A percentile compares a stretch with the other conserved stretches of the same genome.
Evolutionary conservation across 2,888 invertebrate species (phyloP).

Genomic region (Lobophora halterata): DNA sequence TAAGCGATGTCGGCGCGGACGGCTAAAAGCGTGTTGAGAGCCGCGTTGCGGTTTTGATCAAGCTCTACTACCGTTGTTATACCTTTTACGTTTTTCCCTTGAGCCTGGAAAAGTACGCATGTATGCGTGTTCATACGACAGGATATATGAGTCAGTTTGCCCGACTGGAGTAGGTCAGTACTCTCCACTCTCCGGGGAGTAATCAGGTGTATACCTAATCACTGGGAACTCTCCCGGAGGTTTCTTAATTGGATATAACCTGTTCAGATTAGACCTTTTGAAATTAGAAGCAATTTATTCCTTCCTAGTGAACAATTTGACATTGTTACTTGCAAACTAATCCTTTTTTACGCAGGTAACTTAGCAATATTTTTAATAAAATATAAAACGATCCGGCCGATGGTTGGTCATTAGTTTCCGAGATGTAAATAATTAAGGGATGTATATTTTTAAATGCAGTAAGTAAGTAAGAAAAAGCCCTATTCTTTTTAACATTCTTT

Average conservation of each 20-base stretch:
- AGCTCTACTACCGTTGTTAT: constrained; percentile 1
- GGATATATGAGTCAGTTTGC: background rate
- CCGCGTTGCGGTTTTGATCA: constrained; percentile 5
- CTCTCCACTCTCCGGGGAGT: constrained; percentile 8
- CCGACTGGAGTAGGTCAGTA: constrained; percentile 1
- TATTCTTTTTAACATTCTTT: no score
- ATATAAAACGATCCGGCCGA: no score
- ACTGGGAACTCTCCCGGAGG: constrained; percentile 7
- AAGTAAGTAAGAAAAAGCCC: no score
- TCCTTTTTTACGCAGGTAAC: no score
- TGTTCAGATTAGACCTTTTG: constrained; percentile 1
- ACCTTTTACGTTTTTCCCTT: background rate
- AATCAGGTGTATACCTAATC: constrained; percentile 5
- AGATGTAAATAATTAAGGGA: no score
- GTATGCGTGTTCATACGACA: background rate
- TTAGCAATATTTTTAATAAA: no score
- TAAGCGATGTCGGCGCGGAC: constrained; percentile 8
- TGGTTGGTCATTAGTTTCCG: no score
- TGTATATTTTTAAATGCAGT: no score
- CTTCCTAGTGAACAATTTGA: no score
- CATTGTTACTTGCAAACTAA: no score
- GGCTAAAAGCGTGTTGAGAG: constrained; percentile 7
- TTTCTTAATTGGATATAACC: constrained; percentile 12
- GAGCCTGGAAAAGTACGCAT: constrained; percentile 1
- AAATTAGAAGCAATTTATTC: background rate